phyloP scores from a whole-genome alignment of 2,888 invertebrate species.

The Cephonodes hylas region DNA sequence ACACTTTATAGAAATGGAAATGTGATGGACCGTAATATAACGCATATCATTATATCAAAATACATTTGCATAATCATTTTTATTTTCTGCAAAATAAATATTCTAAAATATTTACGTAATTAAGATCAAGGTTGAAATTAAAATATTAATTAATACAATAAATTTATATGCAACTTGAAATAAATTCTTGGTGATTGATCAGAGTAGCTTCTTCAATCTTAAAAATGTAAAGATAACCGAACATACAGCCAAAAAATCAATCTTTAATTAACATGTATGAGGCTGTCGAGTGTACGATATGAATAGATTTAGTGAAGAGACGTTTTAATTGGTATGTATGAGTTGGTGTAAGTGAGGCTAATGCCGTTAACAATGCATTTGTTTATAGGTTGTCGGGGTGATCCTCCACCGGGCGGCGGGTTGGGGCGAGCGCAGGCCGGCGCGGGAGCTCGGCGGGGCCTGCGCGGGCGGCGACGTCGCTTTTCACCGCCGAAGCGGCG shows the following conservation, averaged over 20 bases:
- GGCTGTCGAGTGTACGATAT: not conserved
- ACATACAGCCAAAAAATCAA: not conserved
- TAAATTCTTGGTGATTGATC: not conserved
- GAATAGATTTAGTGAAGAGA: not conserved
- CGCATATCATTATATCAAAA: not conserved
- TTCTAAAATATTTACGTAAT: constrained; percentile 6
- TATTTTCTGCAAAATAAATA: constrained; percentile 2
- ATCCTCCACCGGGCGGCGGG: constrained; percentile 4
- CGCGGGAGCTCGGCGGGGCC: constrained; percentile 28
- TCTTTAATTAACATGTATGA: not conserved
- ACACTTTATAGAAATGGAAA: not conserved
- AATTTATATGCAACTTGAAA: not conserved
- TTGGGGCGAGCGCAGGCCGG: constrained; percentile 28
- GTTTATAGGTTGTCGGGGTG: constrained; percentile 30
- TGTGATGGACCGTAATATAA: not conserved
- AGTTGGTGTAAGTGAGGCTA: constrained; percentile 10
- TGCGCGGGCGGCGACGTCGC: constrained; percentile 56
- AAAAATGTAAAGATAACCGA: not conserved
- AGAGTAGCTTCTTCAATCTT: not conserved
- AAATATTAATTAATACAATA: not conserved
- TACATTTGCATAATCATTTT: not conserved
- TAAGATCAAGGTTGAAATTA: constrained; percentile 7
- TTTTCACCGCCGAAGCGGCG: constrained; percentile 68
- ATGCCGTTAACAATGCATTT: constrained; percentile 16
- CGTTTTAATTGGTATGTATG: not conserved